Evolutionary conservation across 2,888 invertebrate genomes (phyloP).

Genomic region (Euzetes globulus): DNA sequence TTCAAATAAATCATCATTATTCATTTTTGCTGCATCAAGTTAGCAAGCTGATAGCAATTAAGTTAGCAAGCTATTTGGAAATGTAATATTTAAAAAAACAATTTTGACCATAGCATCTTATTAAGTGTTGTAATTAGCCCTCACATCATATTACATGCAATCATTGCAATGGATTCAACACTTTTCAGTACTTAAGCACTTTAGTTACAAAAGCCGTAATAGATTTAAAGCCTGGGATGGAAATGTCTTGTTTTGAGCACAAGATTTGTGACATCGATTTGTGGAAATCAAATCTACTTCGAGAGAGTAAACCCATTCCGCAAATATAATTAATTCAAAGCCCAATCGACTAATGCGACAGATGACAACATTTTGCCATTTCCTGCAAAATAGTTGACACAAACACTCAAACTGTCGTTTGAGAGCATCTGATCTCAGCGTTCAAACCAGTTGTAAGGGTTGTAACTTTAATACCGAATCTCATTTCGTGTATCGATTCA

Average conservation of each 20-base stretch:
- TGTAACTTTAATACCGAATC: neutral
- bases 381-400: neutral
- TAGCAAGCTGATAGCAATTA: no score
- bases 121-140: no score
- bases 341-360: neutral
- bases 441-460: neutral
- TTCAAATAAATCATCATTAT: no score
- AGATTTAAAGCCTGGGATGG: no score
- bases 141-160: no score
- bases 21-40: no score
- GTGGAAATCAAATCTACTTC: neutral
- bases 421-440: neutral
- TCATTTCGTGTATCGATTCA: neutral
- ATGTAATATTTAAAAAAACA: no score
- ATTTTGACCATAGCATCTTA: no score
- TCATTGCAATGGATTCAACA: no score
- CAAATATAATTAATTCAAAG: constrained; percentile 21
- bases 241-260: neutral
- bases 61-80: no score
- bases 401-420: constrained; percentile 13
- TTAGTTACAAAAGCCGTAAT: no score
- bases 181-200: no score
- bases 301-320: neutral
- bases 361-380: constrained; percentile 8
- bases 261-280: neutral